A percentile compares a stretch with the other conserved stretches of the same genome.
Conservation (phyloP, 2,888 invertebrate genomes). For the Parnassius orleans region DNA sequence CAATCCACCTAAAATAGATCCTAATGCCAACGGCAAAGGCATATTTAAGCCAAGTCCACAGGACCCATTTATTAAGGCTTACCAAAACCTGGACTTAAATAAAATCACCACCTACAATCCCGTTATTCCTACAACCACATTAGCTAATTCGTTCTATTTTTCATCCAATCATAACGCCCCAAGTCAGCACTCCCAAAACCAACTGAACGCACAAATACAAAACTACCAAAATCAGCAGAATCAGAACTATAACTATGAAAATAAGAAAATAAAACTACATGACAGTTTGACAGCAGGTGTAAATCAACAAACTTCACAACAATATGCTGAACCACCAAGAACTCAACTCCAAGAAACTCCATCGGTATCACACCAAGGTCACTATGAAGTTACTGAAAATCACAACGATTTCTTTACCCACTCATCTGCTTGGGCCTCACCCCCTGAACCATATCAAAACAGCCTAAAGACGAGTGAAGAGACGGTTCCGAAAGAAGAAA, state of each 20-base stretch:
- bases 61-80: slow-evolving; percentile 65
- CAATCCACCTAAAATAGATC: slow-evolving; percentile 61
- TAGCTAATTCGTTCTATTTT: slow-evolving; percentile 49
- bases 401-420: slow-evolving; percentile 56
- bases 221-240: slow-evolving; percentile 53
- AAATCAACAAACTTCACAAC: slow-evolving; percentile 58
- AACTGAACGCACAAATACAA: slow-evolving; percentile 59
- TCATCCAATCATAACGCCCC: slow-evolving; percentile 39
- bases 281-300: slow-evolving; percentile 61
- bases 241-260: slow-evolving; percentile 50
- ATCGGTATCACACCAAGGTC: slow-evolving; percentile 45
- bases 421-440: slow-evolving; percentile 61
- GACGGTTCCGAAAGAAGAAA: slow-evolving; percentile 49
- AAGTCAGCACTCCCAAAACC: slow-evolving; percentile 47
- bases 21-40: slow-evolving; percentile 56
- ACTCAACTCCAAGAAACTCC: slow-evolving; percentile 41
- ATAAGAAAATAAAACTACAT: slow-evolving; percentile 56
- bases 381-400: slow-evolving; percentile 74
- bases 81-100: slow-evolving; percentile 51
- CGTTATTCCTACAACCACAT: slow-evolving; percentile 48
- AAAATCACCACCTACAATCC: slow-evolving; percentile 70
- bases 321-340: slow-evolving; percentile 52
- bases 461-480: slow-evolving; percentile 53
- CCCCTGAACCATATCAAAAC: slow-evolving; percentile 51
- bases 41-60: slow-evolving; percentile 72